Percentiles rank a stretch among this genome's conserved stretches.
Conservation (phyloP, 2,797 vertebrate genomes). For the Myoxocephalus aenaeus region DNA sequence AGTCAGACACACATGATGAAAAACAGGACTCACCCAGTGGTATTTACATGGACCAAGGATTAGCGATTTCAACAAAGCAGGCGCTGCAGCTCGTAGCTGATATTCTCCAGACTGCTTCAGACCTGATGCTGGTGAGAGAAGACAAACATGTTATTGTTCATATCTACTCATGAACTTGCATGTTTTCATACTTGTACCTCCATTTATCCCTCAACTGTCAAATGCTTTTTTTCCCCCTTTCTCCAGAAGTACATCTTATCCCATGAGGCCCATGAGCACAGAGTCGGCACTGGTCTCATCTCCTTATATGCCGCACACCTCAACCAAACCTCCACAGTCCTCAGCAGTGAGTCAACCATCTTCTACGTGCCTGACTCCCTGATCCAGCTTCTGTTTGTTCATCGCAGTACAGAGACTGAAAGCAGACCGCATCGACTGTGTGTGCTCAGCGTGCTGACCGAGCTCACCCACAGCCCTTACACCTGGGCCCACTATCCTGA, state of each 20-base stretch:
- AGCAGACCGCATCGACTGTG: conserved; percentile 55
- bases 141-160: not conserved
- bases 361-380: conserved; percentile 76
- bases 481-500: conserved; percentile 34
- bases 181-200: not conserved
- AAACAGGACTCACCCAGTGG: not conserved
- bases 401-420: conserved; percentile 2
- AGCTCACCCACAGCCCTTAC: conserved; percentile 76
- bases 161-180: not conserved
- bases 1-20: conserved; percentile 13
- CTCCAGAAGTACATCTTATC: conserved; percentile 75
- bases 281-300: conserved; percentile 64
- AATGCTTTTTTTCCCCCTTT: conserved; percentile 6
- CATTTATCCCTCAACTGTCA: not conserved
- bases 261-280: conserved; percentile 58
- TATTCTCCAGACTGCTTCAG: conserved; percentile 71
- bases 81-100: conserved; percentile 61
- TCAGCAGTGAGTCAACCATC: conserved; percentile 66
- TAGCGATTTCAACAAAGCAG: conserved; percentile 28
- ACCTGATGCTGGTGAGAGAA: conserved; percentile 83
- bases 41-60: not conserved
- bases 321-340: conserved; percentile 46
- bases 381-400: conserved; percentile 42
- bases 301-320: conserved; percentile 63
- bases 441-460: conserved; percentile 75